Evolutionary conservation across 2,797 vertebrate genomes (phyloP).

Genomic region (Carduelis carduelis): DNA sequence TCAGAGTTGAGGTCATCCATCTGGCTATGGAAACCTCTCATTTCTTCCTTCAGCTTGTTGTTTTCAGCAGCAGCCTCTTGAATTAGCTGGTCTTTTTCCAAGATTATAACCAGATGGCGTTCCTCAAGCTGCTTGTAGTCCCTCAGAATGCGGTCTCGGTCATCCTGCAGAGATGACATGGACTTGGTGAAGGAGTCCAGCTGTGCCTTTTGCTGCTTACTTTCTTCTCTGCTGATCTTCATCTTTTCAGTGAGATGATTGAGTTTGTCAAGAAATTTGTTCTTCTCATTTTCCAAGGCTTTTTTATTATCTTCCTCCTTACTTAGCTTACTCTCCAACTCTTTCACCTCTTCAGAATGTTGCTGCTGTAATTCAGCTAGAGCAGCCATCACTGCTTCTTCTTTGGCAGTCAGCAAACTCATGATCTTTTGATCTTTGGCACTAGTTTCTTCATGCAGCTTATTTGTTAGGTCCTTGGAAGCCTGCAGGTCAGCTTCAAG

Average conservation of each 20-base stretch:
- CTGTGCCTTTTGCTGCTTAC: constrained; percentile 78
- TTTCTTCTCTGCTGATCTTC: constrained; percentile 78
- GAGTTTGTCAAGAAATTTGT: constrained; percentile 74
- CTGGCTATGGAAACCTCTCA: constrained; percentile 82
- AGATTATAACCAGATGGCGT: constrained; percentile 82
- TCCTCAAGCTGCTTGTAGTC: constrained; percentile 92
- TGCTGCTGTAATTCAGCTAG: constrained; percentile 68
- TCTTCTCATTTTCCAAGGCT: constrained; percentile 81
- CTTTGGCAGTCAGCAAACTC: constrained; percentile 85
- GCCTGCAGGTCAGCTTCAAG: constrained; percentile 87
- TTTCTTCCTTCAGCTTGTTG: constrained; percentile 90
- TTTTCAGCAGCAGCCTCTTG: constrained; percentile 94
- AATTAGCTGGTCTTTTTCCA: constrained; percentile 93
- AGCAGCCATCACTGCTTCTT: constrained; percentile 82
- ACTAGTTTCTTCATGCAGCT: constrained; percentile 82
- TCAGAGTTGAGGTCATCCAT: constrained; percentile 93
- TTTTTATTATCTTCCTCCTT: constrained; percentile 76
- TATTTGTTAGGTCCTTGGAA: constrained; percentile 83
- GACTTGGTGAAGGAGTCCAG: constrained; percentile 91
- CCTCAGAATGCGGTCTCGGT: constrained; percentile 85
- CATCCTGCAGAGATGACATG: constrained; percentile 95
- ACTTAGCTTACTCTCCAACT: constrained; percentile 72
- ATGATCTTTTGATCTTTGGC: constrained; percentile 89
- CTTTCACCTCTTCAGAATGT: constrained; percentile 83
- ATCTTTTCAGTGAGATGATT: constrained; percentile 76